Evolutionary conservation across 2,113 vertebrate genomes (phyloP).

Genomic region (Muscicapa adusta): DNA sequence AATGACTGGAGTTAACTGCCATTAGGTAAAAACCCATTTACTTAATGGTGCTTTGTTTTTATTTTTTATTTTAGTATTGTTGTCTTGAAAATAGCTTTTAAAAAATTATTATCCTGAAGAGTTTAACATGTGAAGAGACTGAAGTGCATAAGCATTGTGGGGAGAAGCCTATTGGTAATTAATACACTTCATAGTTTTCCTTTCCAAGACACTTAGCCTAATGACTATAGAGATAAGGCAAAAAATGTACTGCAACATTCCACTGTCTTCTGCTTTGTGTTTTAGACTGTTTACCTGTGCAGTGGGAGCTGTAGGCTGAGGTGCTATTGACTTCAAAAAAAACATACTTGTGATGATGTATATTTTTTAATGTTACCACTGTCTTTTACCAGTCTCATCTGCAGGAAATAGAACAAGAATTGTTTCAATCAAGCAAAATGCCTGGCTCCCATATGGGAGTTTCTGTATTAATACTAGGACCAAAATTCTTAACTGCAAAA

Average conservation of each 20-base stretch:
- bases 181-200: not conserved
- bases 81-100: slow-evolving; percentile 36
- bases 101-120: slow-evolving; percentile 17
- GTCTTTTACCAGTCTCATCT: not conserved
- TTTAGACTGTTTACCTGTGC: not conserved
- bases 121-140: not conserved
- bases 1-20: slow-evolving; percentile 37
- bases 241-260: not conserved
- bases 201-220: slow-evolving; percentile 7
- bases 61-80: slow-evolving; percentile 23
- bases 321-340: not conserved
- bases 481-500: not conserved
- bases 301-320: not conserved
- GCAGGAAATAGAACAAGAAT: not conserved
- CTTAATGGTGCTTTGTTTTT: slow-evolving; percentile 55
- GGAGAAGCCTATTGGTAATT: not conserved
- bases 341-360: not conserved
- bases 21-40: slow-evolving; percentile 58
- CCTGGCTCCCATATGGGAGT: not conserved
- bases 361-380: not conserved
- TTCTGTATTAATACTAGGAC: not conserved
- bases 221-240: not conserved
- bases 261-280: not conserved
- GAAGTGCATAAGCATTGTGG: not conserved
- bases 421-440: not conserved